A percentile compares a stretch with the other conserved stretches of the same genome.
These are phyloP conservation scores for Mesaphorura yosii DNA, from an alignment of 1,140 invertebrate genomes.

Conservation along the genomic window DNA sequence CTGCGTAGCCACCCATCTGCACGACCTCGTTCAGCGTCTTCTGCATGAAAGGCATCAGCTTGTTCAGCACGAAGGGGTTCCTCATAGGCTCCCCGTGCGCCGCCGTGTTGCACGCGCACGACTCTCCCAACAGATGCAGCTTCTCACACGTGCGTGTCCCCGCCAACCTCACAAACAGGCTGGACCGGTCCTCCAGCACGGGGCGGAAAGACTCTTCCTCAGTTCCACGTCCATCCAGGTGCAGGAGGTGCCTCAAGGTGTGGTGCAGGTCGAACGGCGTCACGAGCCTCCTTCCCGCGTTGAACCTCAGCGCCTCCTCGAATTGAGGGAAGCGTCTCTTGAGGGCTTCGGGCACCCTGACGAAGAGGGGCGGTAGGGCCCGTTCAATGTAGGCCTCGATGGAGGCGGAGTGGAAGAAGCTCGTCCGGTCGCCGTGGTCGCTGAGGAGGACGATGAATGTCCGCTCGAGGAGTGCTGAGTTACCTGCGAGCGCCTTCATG, in stretches of 20 bases:
- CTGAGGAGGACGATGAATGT: conserved; percentile 9
- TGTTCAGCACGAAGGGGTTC: neutral
- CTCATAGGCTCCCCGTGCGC: neutral
- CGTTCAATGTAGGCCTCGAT: conserved; percentile 12
- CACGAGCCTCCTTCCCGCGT: neutral
- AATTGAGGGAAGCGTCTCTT: neutral
- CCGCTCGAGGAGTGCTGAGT: neutral
- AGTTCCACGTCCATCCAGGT: neutral
- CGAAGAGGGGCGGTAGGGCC: conserved; percentile 10
- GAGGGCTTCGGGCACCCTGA: conserved; percentile 7
- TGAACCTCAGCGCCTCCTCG: too few relatives aligned
- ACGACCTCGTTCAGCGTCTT: conserved; percentile 5
- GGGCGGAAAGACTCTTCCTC: too few relatives aligned
- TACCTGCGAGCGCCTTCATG: neutral
- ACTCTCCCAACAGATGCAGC: neutral
- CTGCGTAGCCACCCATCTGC: neutral
- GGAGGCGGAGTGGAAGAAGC: neutral
- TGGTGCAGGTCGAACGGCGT: conserved; percentile 12
- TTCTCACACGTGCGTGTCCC: neutral
- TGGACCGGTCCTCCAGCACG: neutral
- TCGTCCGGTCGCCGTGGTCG: conserved; percentile 14
- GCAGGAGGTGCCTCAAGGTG: conserved; percentile 4
- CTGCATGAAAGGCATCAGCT: neutral
- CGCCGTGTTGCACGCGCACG: conserved; percentile 4
- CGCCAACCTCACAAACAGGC: conserved; percentile 1